phyloP scores from a whole-genome alignment of 2,113 vertebrate species.

The Pelmatolapia mariae region DNA sequence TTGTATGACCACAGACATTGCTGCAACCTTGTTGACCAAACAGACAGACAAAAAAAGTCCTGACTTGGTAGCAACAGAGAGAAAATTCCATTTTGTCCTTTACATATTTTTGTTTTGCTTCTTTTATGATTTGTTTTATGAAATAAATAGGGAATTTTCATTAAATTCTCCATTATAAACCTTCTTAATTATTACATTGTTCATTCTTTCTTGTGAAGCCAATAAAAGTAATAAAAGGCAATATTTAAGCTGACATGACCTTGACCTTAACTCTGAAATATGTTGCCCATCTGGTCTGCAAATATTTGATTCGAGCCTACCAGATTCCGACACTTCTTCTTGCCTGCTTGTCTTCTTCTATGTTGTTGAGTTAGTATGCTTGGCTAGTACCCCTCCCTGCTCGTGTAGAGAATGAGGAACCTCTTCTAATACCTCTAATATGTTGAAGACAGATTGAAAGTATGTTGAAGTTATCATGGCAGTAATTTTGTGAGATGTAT shows the following conservation, averaged over 20 bases:
- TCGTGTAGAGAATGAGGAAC: not conserved
- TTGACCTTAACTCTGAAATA: not conserved
- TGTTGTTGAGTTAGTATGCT: not conserved
- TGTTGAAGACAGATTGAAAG: not conserved
- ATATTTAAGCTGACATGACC: not conserved
- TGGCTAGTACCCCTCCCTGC: not conserved
- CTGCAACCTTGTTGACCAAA: not conserved
- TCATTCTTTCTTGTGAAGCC: not conserved
- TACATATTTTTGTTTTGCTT: not conserved
- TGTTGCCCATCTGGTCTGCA: not conserved
- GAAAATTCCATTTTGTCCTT: not conserved
- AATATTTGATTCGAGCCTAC: not conserved
- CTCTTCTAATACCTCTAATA: not conserved
- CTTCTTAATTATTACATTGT: not conserved
- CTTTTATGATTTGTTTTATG: not conserved
- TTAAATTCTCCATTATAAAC: not conserved
- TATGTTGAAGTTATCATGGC: not conserved
- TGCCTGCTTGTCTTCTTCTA: not conserved
- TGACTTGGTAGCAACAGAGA: not conserved
- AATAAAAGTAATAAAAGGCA: not conserved
- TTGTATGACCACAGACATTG: constrained; percentile 37
- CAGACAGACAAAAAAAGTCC: not conserved
- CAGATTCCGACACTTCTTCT: not conserved
- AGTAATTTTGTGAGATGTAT: not conserved
- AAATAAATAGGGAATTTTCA: not conserved